Percentiles rank a stretch among this genome's conserved stretches.
These are phyloP conservation scores for Apogon talboti DNA, from an alignment of 2,797 vertebrate species.

Conservation along the genomic window DNA sequence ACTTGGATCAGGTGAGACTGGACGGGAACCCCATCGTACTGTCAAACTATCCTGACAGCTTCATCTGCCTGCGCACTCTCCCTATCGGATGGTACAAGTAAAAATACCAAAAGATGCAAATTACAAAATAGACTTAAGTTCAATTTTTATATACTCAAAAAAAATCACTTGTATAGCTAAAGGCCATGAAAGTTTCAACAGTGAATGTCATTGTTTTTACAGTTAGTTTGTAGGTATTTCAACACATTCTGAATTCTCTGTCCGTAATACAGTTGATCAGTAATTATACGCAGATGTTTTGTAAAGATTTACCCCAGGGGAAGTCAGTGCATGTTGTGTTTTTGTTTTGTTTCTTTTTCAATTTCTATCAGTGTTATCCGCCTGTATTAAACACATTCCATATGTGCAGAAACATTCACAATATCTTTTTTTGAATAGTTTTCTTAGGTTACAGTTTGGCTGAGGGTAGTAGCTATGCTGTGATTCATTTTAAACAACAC, in stretches of 20 bases:
- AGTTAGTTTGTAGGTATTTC: too few relatives aligned
- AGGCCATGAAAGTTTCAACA: not conserved
- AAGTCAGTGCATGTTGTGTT: not conserved
- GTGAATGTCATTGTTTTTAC: too few relatives aligned
- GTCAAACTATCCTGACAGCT: slow-evolving; percentile 90
- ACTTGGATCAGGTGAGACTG: slow-evolving; percentile 89
- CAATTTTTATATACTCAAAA: slow-evolving; percentile 43
- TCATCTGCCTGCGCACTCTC: slow-evolving; percentile 89
- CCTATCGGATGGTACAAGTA: slow-evolving; percentile 90
- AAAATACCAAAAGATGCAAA: slow-evolving; percentile 38
- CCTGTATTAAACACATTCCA: slow-evolving; percentile 9
- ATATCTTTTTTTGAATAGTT: slow-evolving; percentile 12
- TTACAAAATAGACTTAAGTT: slow-evolving; percentile 16
- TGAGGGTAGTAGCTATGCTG: slow-evolving; percentile 15
- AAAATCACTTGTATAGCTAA: slow-evolving; percentile 15
- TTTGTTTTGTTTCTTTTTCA: not conserved
- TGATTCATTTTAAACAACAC: not conserved
- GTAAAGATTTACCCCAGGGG: slow-evolving; percentile 7
- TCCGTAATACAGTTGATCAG: too few relatives aligned
- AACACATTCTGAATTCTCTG: too few relatives aligned
- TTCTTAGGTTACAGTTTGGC: slow-evolving; percentile 7
- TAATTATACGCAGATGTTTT: slow-evolving; percentile 5
- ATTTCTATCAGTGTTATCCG: slow-evolving; percentile 7
- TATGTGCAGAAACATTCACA: slow-evolving; percentile 18
- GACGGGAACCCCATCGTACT: slow-evolving; percentile 91